Base-by-base conservation (phyloP, 2,888 invertebrate genomes). In the Polietes domitor region DNA sequence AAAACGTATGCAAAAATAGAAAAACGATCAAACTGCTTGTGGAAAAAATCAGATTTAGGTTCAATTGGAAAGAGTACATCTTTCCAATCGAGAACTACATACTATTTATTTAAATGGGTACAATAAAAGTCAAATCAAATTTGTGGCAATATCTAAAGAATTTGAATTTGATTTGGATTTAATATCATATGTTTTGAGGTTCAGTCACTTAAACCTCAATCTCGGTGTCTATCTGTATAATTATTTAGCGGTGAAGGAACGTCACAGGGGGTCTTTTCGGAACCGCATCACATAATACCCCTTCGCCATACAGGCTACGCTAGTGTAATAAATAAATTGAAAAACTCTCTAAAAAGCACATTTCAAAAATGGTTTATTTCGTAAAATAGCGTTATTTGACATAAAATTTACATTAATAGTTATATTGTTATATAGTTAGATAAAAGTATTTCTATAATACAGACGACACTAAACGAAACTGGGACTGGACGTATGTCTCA, bases 291-390 rank as follows among this genome's bases (percentile, higher is more conserved):
- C 4, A n/a, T n/a, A n/a, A n/a, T n/a, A n/a, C n/a, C n/a, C n/a
- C n/a, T n/a, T n/a, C n/a, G n/a, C n/a, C n/a, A n/a, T n/a, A n/a
- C 32, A 32, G 32, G 7, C 32, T 7, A 41, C 10, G 41, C 41
- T 24, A 10, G 55, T n/a, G n/a, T n/a, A 55, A 55, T 4, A 10
- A 21, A 19, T 43, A 15, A n/a, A 50, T 50, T 50, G 9, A 3
- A 32, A 7, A n/a, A 19, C 17, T 24, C 10, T 55, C 19, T 55
- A 24, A 65, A 24, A 58, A 5, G 24, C 43, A 68, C 68, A 68
- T 68, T 68, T 68, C 24, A 68, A 68, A 68, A 68, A 68, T 68
- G 68, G 21, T 68, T 68, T 68, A 68, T 68, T 68, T 68, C 21
- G 9, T 41, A 24, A 53, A 24, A 12, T 58, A 58, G 2, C 15